Base-by-base conservation (phyloP, 2,113 vertebrate species). In the Myrmophylax atrothorax region DNA sequence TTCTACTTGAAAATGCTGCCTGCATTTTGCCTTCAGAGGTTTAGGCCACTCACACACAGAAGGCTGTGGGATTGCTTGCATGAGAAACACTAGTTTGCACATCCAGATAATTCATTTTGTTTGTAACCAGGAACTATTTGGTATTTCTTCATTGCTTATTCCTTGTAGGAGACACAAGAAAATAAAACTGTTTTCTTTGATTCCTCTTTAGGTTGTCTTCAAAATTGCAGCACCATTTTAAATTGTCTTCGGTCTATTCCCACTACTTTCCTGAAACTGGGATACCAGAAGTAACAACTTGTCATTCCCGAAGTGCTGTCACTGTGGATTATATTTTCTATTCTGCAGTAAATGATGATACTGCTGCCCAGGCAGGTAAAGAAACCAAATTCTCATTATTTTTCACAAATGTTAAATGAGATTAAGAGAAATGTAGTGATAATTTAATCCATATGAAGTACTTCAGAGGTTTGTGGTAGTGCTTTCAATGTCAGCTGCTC, bases 311-410 rank as follows among this genome's bases (percentile, higher is more conserved):
- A 93, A 98, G 98, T 3, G 98, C 99, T 95, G 96, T 98, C 86
- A 99, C 99, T 0, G 99, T 99, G 88, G 99, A 99, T 95, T 99
- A 99, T 92, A 99, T 99, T 95, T 98, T 99, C 96, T 99, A 99
- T 96, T 99, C 99, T 25, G 97, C 98, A 60, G 96, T 95, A 64
- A 97, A 95, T 3, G 94, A 97, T 13, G 94, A 89, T 5, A 25
- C n/a, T 50, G 64, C 81, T 77, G 49, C 47, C 75, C 94, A 95
- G 19, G 84, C 97, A 98, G 98, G 98, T 99, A 96, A 92, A 84
- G 20, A 89, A 64, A 62, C 7, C 16, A 77, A 3, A 52, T 70
- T 64, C 8, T 58, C 19, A 59, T 91, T 78, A 8, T 29, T 84
- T 76, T 66, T 74, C 38, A 44, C 26, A 74, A 69, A 55, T 38